These are phyloP conservation scores for Astur gentilis DNA, from an alignment of 2,113 vertebrate genomes.

Conservation along the genomic window DNA sequence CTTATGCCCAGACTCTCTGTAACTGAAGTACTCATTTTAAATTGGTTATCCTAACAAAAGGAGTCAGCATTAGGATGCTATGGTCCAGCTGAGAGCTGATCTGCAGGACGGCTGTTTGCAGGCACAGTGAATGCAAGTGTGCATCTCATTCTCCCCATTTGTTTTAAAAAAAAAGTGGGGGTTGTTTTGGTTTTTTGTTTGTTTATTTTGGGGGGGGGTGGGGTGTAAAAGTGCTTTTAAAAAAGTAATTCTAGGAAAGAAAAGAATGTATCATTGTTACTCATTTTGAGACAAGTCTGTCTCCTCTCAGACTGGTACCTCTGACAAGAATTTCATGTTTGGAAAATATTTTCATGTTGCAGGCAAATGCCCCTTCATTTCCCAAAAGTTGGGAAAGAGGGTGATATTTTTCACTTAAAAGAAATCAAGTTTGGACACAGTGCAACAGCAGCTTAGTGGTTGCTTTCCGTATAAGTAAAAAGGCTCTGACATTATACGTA, in stretches of 20 bases:
- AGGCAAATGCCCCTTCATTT: neutral
- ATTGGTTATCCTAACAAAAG: neutral
- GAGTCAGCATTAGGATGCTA: neutral
- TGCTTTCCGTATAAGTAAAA: neutral
- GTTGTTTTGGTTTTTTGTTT: neutral
- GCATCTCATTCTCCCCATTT: neutral
- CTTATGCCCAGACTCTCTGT: neutral
- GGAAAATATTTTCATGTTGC: neutral
- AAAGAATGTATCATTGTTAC: neutral
- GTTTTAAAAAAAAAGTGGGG: neutral
- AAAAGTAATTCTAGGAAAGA: neutral
- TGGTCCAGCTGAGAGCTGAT: neutral
- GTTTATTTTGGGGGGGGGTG: neutral
- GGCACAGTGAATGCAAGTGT: fast-evolving
- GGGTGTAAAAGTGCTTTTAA: neutral
- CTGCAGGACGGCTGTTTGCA: neutral
- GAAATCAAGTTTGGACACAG: neutral
- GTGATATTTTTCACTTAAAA: neutral
- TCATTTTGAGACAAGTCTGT: neutral
- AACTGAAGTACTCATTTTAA: neutral
- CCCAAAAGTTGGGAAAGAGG: neutral
- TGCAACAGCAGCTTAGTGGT: neutral
- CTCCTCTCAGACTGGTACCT: neutral
- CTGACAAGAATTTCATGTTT: neutral
- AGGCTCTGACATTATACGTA: neutral